A percentile compares a stretch with the other conserved stretches of the same genome.
Conservation (phyloP, 2,113 vertebrate genomes). For the Datnioides undecimradiatus region DNA sequence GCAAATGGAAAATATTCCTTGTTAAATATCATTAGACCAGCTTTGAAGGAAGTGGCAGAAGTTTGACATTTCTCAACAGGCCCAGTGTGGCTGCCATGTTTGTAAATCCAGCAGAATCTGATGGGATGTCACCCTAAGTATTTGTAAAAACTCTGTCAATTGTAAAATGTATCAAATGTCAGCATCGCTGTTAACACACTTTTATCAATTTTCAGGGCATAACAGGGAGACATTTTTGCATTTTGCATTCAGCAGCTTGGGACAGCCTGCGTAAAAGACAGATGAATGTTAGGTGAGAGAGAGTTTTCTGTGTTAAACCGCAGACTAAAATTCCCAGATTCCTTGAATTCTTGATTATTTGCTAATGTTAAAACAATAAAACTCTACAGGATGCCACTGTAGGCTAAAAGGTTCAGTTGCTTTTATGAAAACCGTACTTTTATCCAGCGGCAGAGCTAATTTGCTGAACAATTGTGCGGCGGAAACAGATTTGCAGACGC, state of each 20-base stretch:
- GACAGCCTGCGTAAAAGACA: not conserved
- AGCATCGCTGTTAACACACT: conserved; percentile 15
- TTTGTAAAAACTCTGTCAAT: conserved; percentile 17
- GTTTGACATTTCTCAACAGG: not conserved
- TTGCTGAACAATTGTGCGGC: not conserved
- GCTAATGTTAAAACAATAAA: not conserved
- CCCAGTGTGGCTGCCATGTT: not conserved
- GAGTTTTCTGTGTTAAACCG: not conserved
- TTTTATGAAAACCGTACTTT: not conserved
- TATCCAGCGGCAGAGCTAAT: not conserved
- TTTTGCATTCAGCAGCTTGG: not conserved
- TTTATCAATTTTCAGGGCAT: conserved; percentile 13
- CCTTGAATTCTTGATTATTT: not conserved
- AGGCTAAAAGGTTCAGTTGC: not conserved
- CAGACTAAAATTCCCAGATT: too few relatives aligned
- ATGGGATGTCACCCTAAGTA: not conserved
- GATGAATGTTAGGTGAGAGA: not conserved
- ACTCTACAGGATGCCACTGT: not conserved
- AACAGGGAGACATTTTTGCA: not conserved
- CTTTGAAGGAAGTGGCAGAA: not conserved
- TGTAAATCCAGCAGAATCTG: conserved; percentile 9
- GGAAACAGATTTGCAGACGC: not conserved
- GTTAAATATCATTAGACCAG: not conserved
- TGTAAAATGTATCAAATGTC: conserved; percentile 19
- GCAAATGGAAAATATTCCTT: not conserved